These are phyloP conservation scores for Drosophila tristis DNA, from an alignment of 1,140 invertebrate genomes.

Conservation along the genomic window DNA sequence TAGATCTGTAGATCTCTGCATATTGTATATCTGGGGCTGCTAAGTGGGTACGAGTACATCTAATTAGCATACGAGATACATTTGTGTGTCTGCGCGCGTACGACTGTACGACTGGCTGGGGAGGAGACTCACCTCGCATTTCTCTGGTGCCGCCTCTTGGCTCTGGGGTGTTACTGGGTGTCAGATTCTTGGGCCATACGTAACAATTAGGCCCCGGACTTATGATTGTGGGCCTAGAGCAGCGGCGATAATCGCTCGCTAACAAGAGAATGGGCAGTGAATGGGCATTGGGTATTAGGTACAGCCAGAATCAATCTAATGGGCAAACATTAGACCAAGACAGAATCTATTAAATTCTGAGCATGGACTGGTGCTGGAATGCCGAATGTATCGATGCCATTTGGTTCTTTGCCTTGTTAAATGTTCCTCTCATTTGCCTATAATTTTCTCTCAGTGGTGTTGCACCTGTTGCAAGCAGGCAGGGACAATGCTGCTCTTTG, in stretches of 20 bases:
- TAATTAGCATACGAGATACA: constrained; percentile 68
- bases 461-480: constrained; percentile 34
- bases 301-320: no score
- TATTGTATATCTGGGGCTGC: constrained; percentile 38
- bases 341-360: no score
- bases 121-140: constrained; percentile 8
- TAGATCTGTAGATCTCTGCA: constrained; percentile 29
- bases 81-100: constrained; percentile 2
- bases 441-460: constrained; percentile 16
- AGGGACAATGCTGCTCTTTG: constrained; percentile 19
- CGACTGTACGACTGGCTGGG: background rate
- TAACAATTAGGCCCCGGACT: constrained; percentile 42
- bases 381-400: background rate
- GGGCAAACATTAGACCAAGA: no score
- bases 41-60: constrained; percentile 51
- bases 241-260: constrained; percentile 50
- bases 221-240: constrained; percentile 37
- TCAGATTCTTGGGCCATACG: constrained; percentile 34
- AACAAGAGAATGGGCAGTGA: constrained; percentile 30
- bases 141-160: constrained; percentile 19
- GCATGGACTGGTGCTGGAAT: no score
- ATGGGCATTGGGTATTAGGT: constrained; percentile 9
- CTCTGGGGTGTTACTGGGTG: constrained; percentile 44
- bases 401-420: background rate
- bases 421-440: no score